A percentile compares a stretch with the other conserved stretches of the same genome.
Conservation (phyloP, 1,140 invertebrate species). For the Drosophila equinoxialis region DNA sequence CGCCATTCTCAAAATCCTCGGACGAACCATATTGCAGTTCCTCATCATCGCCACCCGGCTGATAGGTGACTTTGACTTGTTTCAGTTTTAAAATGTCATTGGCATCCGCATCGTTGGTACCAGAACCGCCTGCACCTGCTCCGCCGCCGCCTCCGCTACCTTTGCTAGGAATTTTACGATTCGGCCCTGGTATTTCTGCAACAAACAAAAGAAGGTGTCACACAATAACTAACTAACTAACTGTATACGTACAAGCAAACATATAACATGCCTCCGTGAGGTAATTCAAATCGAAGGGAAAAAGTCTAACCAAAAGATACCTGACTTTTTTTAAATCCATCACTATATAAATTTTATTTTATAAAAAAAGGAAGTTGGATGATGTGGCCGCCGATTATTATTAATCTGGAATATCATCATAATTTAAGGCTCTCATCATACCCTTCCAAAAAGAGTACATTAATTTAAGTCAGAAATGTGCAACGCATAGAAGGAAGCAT, state of each 20-base stretch:
- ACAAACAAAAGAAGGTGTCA: constrained; percentile 46
- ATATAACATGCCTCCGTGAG: constrained; percentile 7
- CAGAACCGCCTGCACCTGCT: constrained; percentile 27
- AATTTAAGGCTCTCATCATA: too few species aligned
- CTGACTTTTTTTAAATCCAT: too few species aligned
- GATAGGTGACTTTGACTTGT: constrained; percentile 83
- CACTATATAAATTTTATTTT: too few species aligned
- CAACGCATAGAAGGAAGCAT: too few species aligned
- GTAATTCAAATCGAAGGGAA: constrained; percentile 76
- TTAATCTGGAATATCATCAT: too few species aligned
- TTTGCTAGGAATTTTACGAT: constrained; percentile 77
- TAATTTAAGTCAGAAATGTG: too few species aligned
- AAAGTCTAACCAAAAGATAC: constrained; percentile 8
- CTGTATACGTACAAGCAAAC: background rate
- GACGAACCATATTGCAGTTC: constrained; percentile 78
- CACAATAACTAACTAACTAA: constrained; percentile 43
- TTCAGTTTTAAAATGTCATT: constrained; percentile 83
- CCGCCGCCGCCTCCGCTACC: constrained; percentile 51
- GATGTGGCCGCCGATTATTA: too few species aligned
- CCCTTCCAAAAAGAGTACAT: too few species aligned
- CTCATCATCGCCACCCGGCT: constrained; percentile 72
- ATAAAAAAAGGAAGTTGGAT: too few species aligned
- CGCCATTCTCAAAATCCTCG: constrained; percentile 80
- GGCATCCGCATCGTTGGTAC: constrained; percentile 68
- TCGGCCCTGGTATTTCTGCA: constrained; percentile 85